phyloP scores from a whole-genome alignment of 2,113 vertebrate species.

The Phodopus roborovskii region DNA sequence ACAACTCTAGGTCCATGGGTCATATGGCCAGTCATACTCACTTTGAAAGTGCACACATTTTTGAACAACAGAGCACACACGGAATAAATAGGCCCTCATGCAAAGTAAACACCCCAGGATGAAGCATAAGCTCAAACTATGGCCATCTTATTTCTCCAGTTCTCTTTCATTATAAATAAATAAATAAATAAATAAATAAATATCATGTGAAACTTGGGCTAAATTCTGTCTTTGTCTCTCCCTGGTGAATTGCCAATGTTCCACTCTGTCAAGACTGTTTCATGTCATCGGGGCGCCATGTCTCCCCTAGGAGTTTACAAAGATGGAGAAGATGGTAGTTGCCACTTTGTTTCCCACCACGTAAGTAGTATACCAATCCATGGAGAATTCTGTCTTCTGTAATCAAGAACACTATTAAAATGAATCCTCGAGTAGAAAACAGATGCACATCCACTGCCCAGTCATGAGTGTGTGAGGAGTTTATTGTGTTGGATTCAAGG shows the following conservation, averaged over 20 bases:
- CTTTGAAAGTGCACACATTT: not conserved
- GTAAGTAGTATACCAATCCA: not conserved
- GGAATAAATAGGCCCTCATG: not conserved
- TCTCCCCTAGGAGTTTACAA: not conserved
- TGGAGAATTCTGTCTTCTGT: not conserved
- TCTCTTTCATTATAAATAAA: not conserved
- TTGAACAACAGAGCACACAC: not conserved
- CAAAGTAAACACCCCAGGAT: not conserved
- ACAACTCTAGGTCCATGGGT: not conserved
- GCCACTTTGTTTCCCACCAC: not conserved
- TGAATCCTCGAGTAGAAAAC: not conserved
- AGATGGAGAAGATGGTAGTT: not conserved
- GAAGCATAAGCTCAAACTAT: not conserved
- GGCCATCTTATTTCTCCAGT: not conserved
- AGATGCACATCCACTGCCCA: too few species aligned
- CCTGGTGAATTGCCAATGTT: not conserved
- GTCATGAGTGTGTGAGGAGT: not conserved
- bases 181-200: not conserved
- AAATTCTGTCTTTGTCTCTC: not conserved
- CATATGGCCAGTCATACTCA: not conserved
- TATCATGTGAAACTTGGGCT: not conserved
- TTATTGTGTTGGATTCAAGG: not conserved
- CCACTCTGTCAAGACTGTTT: not conserved
- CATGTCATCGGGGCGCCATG: not conserved
- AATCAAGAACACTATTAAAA: not conserved